phyloP scores from a whole-genome alignment of 2,113 vertebrate species.

The Gymnobelideus leadbeateri region DNA sequence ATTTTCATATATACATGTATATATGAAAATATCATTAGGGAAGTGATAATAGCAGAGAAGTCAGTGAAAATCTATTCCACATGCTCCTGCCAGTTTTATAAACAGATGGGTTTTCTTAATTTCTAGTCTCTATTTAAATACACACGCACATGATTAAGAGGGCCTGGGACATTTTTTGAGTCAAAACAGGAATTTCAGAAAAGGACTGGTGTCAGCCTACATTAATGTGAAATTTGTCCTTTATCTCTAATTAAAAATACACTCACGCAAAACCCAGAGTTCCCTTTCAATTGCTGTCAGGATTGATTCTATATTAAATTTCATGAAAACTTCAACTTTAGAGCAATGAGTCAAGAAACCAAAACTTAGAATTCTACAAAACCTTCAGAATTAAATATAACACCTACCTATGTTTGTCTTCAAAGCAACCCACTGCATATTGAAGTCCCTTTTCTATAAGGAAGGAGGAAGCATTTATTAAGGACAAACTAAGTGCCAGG shows the following conservation, averaged over 20 bases:
- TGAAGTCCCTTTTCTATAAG: not conserved
- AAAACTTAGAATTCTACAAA: slow-evolving; percentile 8
- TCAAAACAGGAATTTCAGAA: slow-evolving; percentile 7
- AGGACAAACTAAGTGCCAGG: not conserved
- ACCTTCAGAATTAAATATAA: slow-evolving; percentile 32
- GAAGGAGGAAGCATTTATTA: not conserved
- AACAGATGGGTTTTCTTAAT: not conserved
- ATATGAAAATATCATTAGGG: not conserved
- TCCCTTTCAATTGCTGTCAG: slow-evolving; percentile 2
- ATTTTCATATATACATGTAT: not conserved
- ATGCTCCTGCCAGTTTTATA: slow-evolving; percentile 1
- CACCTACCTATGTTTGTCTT: not conserved
- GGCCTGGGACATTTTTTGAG: not conserved
- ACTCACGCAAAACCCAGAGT: slow-evolving; percentile 8
- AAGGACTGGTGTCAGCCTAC: not conserved
- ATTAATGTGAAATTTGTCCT: slow-evolving; percentile 36
- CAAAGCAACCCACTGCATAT: not conserved
- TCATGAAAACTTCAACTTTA: slow-evolving; percentile 39
- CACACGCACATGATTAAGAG: slow-evolving; percentile 25
- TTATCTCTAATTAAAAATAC: slow-evolving; percentile 43
- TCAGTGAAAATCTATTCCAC: not conserved
- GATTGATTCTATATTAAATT: not conserved
- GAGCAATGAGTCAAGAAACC: not conserved
- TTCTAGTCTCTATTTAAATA: slow-evolving; percentile 24
- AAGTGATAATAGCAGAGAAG: not conserved